Evolutionary conservation across 2,113 vertebrate species (phyloP).

Genomic region (Amblyornis subalaris): DNA sequence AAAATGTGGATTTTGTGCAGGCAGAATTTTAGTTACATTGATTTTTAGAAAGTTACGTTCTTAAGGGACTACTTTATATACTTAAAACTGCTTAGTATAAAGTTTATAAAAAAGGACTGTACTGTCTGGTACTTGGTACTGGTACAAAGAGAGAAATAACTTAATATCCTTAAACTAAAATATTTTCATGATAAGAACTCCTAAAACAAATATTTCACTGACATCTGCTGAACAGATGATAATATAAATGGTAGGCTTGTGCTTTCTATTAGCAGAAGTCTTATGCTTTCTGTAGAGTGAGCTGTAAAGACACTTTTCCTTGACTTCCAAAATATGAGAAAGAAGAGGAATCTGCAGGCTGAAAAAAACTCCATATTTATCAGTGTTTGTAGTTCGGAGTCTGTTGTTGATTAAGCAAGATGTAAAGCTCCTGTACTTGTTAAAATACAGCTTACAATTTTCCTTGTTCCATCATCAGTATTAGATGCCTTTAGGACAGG

Average conservation of each 20-base stretch:
- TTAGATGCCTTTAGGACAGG: neutral
- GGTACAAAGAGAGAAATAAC: neutral
- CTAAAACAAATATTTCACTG: neutral
- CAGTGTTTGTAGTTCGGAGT: neutral
- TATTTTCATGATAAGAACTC: neutral
- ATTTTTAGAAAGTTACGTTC: neutral
- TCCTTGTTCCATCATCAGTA: neutral
- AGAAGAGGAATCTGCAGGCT: neutral
- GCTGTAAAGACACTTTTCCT: neutral
- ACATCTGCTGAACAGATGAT: neutral
- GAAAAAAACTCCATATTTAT: neutral
- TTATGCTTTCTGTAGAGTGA: neutral
- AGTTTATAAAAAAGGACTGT: neutral
- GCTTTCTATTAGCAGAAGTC: neutral
- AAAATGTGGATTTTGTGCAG: neutral
- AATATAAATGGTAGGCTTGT: neutral
- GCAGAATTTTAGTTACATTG: neutral
- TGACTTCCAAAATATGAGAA: neutral
- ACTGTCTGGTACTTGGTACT: neutral
- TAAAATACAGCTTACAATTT: neutral
- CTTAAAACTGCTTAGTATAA: neutral
- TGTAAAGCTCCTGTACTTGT: neutral
- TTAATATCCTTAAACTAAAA: neutral
- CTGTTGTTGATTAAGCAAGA: neutral
- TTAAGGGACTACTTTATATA: neutral